Percentiles rank a stretch among this genome's conserved stretches.
These are phyloP conservation scores for Sesamia inferens DNA, from an alignment of 2,888 invertebrate genomes.

Conservation along the genomic window DNA sequence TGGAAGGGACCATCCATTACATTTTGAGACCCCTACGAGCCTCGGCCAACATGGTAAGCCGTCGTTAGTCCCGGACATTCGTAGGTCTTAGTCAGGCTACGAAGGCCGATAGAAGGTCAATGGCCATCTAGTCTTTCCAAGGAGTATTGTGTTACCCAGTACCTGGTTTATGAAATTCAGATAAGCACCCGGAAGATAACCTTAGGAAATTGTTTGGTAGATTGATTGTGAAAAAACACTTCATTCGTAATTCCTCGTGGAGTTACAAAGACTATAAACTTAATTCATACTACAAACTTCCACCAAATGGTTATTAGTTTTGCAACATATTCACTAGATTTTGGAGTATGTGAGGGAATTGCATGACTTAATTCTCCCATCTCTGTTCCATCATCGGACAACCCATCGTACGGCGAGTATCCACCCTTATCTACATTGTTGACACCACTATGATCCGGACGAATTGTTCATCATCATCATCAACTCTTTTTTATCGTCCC, in stretches of 20 bases:
- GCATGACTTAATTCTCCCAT: too few species aligned
- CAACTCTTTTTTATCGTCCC: too few species aligned
- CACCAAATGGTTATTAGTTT: slow-evolving; percentile 2
- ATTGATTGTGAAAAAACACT: neutral
- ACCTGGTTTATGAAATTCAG: neutral
- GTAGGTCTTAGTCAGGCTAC: neutral
- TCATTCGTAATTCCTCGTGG: neutral
- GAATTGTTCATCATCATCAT: too few species aligned
- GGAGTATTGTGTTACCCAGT: neutral
- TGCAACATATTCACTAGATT: slow-evolving; percentile 2
- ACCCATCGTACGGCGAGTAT: too few species aligned
- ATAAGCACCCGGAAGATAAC: neutral
- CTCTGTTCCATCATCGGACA: too few species aligned
- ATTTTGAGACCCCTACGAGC: neutral
- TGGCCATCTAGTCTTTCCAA: neutral
- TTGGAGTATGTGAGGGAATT: neutral
- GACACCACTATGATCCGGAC: too few species aligned
- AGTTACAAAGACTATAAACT: neutral
- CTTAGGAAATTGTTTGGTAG: neutral
- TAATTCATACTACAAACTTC: neutral
- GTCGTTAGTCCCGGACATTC: neutral
- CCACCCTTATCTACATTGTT: too few species aligned
- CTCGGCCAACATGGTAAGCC: neutral
- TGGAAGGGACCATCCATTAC: neutral
- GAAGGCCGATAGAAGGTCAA: neutral